These are phyloP conservation scores for Clitarchus hookeri DNA, from an alignment of 2,888 invertebrate species.

Conservation along the genomic window DNA sequence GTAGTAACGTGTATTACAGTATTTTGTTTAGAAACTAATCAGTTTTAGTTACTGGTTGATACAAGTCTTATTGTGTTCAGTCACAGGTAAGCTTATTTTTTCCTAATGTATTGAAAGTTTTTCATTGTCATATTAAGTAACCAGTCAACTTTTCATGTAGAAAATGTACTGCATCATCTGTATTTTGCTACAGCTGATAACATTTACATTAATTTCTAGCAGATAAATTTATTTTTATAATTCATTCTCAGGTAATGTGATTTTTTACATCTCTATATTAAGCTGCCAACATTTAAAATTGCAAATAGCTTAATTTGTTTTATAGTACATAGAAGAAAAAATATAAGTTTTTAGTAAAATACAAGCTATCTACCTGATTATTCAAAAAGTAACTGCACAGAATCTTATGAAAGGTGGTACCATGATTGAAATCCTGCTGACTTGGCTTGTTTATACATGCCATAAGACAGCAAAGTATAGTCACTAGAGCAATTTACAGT, in stretches of 20 bases:
- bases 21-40: background rate
- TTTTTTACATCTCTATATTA: background rate
- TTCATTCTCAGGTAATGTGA: background rate
- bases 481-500: too few species aligned
- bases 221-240: background rate
- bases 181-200: too few species aligned
- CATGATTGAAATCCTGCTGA: too few species aligned
- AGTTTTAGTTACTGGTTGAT: background rate
- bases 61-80: background rate
- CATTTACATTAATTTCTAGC: background rate
- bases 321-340: too few species aligned
- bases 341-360: too few species aligned
- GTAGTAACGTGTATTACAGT: background rate
- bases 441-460: too few species aligned
- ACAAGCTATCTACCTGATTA: too few species aligned
- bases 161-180: too few species aligned
- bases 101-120: background rate
- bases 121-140: background rate
- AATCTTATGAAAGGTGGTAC: too few species aligned
- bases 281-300: conserved; percentile 7
- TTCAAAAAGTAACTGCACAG: too few species aligned
- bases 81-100: background rate
- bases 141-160: background rate
- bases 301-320: background rate
- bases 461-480: too few species aligned